phyloP scores from a whole-genome alignment of 2,888 invertebrate genomes.

The Dasysyrphus albostriatus region DNA sequence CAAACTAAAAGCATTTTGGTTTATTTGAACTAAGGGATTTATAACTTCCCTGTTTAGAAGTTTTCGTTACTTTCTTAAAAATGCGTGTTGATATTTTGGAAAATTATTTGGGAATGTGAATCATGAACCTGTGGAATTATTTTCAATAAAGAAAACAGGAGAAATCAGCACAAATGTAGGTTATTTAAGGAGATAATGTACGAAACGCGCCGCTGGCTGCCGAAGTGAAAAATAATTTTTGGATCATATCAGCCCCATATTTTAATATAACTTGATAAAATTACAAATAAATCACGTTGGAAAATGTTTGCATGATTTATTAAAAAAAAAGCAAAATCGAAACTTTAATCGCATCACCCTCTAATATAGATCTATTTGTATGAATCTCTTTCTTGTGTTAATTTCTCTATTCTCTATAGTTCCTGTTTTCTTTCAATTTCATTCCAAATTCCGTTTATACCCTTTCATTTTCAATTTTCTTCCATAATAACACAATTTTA shows the following conservation, averaged over 20 bases:
- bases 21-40: conserved; percentile 30
- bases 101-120: no score
- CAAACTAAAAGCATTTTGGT: conserved; percentile 60
- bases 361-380: background rate
- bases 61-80: background rate
- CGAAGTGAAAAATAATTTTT: no score
- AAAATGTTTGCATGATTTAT: background rate
- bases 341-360: background rate
- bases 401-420: background rate
- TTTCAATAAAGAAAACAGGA: no score
- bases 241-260: no score
- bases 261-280: no score
- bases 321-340: background rate
- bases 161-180: no score
- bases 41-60: background rate
- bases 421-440: background rate
- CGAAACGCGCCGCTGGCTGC: no score
- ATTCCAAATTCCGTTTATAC: conserved; percentile 6
- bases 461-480: conserved; percentile 43
- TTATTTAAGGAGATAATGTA: no score
- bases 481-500: conserved; percentile 49
- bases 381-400: background rate
- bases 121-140: no score
- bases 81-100: background rate
- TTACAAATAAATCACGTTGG: background rate